phyloP scores from a whole-genome alignment of 2,797 vertebrate genomes.

The Syncerus caffer region DNA sequence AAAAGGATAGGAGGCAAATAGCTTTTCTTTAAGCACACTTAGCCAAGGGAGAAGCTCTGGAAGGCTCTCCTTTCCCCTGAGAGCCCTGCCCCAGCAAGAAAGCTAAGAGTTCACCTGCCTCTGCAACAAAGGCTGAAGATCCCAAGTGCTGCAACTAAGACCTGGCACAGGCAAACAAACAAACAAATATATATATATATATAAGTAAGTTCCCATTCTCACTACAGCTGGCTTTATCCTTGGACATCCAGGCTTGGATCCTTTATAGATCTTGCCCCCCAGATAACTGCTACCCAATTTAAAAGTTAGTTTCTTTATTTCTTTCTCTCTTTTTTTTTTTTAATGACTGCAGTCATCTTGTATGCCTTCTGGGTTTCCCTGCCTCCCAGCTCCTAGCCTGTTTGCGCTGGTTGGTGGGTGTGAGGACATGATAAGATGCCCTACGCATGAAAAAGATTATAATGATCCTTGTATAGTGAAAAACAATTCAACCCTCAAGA shows the following conservation, averaged over 20 bases:
- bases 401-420: background rate
- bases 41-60: background rate
- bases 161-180: background rate
- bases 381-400: background rate
- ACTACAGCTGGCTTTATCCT: background rate
- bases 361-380: background rate
- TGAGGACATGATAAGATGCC: background rate
- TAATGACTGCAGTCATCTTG: background rate
- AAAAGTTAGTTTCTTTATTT: background rate
- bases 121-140: background rate
- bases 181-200: background rate
- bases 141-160: background rate
- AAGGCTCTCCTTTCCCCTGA: background rate
- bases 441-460: conserved; percentile 1
- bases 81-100: background rate
- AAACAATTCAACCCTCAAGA: background rate
- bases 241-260: background rate
- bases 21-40: background rate
- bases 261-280: background rate
- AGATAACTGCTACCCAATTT: background rate
- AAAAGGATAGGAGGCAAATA: background rate
- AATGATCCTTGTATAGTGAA: background rate
- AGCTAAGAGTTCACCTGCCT: background rate
- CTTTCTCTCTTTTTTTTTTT: background rate
- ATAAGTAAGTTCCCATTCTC: background rate